Base-by-base conservation (phyloP, 2,113 vertebrate genomes). In the Gallinago media region DNA sequence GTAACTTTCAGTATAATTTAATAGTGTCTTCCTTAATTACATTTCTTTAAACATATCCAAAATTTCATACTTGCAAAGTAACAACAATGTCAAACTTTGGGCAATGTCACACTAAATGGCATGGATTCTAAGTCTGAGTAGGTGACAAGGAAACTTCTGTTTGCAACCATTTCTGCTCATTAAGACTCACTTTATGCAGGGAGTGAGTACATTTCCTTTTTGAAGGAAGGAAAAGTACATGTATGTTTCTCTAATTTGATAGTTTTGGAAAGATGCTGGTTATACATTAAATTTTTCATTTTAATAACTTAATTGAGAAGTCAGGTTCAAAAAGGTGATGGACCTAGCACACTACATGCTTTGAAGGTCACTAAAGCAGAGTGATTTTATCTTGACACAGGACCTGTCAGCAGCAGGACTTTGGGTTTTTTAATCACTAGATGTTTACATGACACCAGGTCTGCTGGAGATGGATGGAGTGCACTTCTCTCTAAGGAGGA, bases 271-370 rank as follows among this genome's bases (percentile, higher is more conserved):
- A 66, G 17, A 42, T 36, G 25, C 3, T 86, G 14, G 12, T 81
- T 40, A 19, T 15, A 8, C 40, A n/a, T 19, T 38, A 44, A 1
- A 3, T 25, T 46, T 89, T 70, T 70, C 3, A 40, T 31, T 44
- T 46, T 31, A 34, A 2, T 34, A 73, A 26, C 22, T 72, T 19
- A 25, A 4, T 34, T 40, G 23, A 54, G 31, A 83, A 73, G 6
- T 2, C 18, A 72, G 9, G 3, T 42, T 55, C 74, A 18, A 61
- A 72, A 87, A 84, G 9, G 40, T 58, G 11, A 34, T 17, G 14
- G 11, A 16, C 11, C 9, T 58, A 46, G 4, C 32, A 10, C 2
- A n/a, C 16, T n/a, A 7, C 7, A 7, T 0, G 3, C 0, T 74
- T 73, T 77, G 9, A 40, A 2, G 0, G 10, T 38, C 11, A 65